Conservation (phyloP, 2,888 invertebrate species). For the Platerodrilus igneus region DNA sequence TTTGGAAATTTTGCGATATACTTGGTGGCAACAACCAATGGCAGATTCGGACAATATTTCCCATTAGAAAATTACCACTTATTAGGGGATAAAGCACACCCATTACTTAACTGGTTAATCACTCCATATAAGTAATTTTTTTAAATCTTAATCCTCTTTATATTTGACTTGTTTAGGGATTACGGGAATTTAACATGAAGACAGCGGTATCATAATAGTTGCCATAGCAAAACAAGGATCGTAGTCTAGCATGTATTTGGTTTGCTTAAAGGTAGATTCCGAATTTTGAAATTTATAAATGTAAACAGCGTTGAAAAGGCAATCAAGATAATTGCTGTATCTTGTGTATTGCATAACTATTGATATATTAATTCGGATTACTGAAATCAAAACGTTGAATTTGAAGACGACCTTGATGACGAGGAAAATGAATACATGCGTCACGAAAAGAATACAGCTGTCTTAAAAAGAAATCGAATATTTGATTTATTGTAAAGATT, state of each 20-base stretch:
- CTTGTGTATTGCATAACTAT: constrained; percentile 6
- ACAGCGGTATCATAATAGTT: no score
- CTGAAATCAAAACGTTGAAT: constrained; percentile 3
- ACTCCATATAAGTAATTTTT: no score
- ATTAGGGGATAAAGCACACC: no score
- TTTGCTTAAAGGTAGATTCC: constrained; percentile 1
- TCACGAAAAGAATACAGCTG: background rate
- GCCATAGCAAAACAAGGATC: no score
- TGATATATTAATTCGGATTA: constrained; percentile 5
- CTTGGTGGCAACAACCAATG: no score
- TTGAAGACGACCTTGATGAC: background rate
- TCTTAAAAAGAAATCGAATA: constrained; percentile 2
- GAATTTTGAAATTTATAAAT: constrained; percentile 5
- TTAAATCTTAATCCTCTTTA: no score
- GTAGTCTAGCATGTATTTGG: constrained; percentile 1
- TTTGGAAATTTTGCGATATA: no score
- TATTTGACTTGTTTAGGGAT: no score
- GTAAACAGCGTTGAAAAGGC: constrained; percentile 7
- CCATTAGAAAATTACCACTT: no score
- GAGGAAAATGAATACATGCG: constrained; percentile 3
- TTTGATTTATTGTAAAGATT: constrained; percentile 1
- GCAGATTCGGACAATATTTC: no score
- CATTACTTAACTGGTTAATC: no score
- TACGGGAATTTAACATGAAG: no score
- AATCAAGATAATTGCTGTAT: constrained; percentile 6